Base-by-base conservation (phyloP, 1,140 invertebrate genomes). In the Lethrus apterus region DNA sequence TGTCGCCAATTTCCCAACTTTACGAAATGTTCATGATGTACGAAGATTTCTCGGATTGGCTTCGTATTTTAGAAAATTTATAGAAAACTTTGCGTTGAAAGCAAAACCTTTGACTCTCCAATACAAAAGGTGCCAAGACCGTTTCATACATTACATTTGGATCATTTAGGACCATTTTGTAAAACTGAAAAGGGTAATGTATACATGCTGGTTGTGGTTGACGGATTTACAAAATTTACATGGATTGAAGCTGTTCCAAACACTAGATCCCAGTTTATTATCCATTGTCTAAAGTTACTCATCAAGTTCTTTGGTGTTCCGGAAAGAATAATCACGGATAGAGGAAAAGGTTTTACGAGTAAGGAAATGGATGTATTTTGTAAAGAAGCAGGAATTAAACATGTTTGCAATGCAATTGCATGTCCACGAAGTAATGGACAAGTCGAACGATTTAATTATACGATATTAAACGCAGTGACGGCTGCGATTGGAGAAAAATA, bases 41-140 rank as follows among this genome's bases (percentile, higher is more conserved):
- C 49, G 57, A 26, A 34, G 47, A 32, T 65, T 66, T 45, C 21
- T 68, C 4, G 64, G 63, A 3, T 32, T 69, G 4, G 20, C 46
- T 2, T 51, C 55, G 4, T 66, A 58, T 46, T 67, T 63, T 43
- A 29, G 60, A 17, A 29, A 52, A 5, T 67, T 63, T 38, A 51
- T 68, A 13, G 29, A 13, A 17, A 31, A 43, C 15, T 30, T 29
- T 15, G 41, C 41, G 3, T 13, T 29, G 11, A 18, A 29, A 18
- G 41, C 26, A 15, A 11, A 9, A 2, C 23, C 41, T 11, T 31
- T 43, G 9, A 29, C 21, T 17, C 7, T 17, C 44, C 20, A 14
- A 46, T 46, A 0, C 13, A 34, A n/a, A 35, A 35, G 23, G 2
- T 7, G 9, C 19, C 11, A 4, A 11, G 29, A 19, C 17, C 44